phyloP scores from a whole-genome alignment of 2,888 invertebrate species.

The Drosophila meridionalis region DNA sequence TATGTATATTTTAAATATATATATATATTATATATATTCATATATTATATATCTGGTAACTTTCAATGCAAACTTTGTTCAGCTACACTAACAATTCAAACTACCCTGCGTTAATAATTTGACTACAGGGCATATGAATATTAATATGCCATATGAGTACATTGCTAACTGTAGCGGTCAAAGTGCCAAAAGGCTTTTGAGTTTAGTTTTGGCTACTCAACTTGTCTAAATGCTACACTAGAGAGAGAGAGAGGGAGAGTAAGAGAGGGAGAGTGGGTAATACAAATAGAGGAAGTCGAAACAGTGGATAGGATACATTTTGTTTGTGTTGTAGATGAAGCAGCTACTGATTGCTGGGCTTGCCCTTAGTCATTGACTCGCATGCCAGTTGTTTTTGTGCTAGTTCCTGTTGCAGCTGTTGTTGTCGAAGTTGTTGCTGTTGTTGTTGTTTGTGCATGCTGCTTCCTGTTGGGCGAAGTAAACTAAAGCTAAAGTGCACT shows the following conservation, averaged over 20 bases:
- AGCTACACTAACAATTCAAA: not conserved
- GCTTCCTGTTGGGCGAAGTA: constrained; percentile 70
- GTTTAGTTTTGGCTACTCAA: constrained; percentile 41
- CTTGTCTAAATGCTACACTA: constrained; percentile 1
- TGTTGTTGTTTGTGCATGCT: constrained; percentile 46
- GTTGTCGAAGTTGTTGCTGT: constrained; percentile 26
- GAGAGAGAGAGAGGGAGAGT: not conserved
- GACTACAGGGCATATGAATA: constrained; percentile 27
- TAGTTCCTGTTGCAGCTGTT: constrained; percentile 27
- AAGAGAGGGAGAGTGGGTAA: constrained; percentile 29
- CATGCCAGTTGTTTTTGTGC: constrained; percentile 37
- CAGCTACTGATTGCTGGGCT: constrained; percentile 50
- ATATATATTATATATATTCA: too few relatives aligned
- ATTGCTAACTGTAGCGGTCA: constrained; percentile 48
- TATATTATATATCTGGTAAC: too few relatives aligned
- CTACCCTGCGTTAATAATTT: not conserved
- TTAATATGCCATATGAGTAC: constrained; percentile 44
- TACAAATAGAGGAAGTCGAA: constrained; percentile 67
- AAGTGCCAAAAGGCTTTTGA: constrained; percentile 57
- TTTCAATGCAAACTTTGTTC: not conserved
- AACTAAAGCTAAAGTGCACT: constrained; percentile 70
- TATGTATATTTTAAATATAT: too few relatives aligned
- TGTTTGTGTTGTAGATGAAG: constrained; percentile 61
- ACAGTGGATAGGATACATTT: constrained; percentile 53
- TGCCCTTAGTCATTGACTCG: constrained; percentile 53